Conservation (phyloP, 2,888 invertebrate species). For the Incurvaria masculella region DNA sequence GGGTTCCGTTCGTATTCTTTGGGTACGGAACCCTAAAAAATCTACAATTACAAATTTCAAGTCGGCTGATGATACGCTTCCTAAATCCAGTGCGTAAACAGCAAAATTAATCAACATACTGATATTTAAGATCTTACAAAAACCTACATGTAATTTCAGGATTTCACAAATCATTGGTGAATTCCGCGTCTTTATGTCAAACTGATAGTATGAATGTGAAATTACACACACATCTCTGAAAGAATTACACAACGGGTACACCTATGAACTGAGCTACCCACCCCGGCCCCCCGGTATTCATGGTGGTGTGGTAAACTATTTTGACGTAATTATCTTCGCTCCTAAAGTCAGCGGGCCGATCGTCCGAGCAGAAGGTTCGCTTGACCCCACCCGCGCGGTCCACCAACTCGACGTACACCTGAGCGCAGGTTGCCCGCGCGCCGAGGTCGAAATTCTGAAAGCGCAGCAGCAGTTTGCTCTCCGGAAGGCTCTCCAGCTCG, state of each 20-base stretch:
- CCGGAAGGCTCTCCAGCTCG: constrained; percentile 36
- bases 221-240: no score
- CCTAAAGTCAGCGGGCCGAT: constrained; percentile 56
- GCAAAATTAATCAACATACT: no score
- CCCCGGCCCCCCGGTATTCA: constrained; percentile 70
- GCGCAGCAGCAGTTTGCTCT: constrained; percentile 27
- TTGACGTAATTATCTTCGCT: constrained; percentile 53
- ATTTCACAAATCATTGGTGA: no score
- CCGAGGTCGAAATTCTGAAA: constrained; percentile 62
- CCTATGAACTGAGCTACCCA: constrained; percentile 54
- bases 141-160: no score
- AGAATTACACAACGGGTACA: not conserved
- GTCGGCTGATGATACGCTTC: no score
- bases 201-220: no score
- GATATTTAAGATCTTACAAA: no score
- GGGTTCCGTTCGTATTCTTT: no score
- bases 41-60: no score
- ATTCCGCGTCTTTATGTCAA: no score
- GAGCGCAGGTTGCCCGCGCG: constrained; percentile 54
- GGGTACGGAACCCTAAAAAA: no score
- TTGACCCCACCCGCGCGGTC: constrained; percentile 39
- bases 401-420: constrained; percentile 64
- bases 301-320: constrained; percentile 61
- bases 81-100: no score
- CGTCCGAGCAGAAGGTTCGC: constrained; percentile 49